These are phyloP conservation scores for Agapornis canus DNA, from an alignment of 2,797 vertebrate species.

Conservation along the genomic window DNA sequence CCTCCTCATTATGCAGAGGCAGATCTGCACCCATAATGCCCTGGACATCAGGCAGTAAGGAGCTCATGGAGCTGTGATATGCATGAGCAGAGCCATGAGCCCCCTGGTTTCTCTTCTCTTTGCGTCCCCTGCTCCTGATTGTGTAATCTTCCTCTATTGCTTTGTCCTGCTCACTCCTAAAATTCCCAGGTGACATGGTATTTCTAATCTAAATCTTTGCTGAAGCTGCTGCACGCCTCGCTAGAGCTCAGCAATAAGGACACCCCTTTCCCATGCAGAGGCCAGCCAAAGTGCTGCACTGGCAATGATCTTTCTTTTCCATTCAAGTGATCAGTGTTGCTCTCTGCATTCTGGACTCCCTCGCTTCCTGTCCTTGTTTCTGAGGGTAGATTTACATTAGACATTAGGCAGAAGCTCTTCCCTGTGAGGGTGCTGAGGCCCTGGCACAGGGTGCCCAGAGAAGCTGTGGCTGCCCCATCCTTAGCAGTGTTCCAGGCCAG, in stretches of 20 bases:
- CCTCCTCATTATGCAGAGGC: neutral
- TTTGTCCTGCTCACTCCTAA: neutral
- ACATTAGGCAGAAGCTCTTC: neutral
- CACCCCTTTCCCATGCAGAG: fast-evolving
- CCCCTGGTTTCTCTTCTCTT: neutral
- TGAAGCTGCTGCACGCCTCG: neutral
- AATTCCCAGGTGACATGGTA: neutral
- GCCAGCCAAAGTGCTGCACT: fast-evolving
- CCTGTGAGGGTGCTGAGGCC: neutral
- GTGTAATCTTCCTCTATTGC: neutral
- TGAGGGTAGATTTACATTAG: neutral
- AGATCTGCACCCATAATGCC: neutral
- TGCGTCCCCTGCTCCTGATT: neutral
- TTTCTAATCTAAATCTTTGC: neutral
- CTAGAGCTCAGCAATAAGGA: neutral
- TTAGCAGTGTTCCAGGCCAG: neutral
- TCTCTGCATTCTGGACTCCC: neutral
- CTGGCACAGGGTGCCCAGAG: neutral
- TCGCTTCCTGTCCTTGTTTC: neutral
- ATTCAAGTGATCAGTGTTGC: neutral
- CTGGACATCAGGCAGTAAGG: neutral
- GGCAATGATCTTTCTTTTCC: neutral
- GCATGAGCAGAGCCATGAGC: fast-evolving
- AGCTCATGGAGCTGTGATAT: neutral
- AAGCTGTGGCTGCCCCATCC: neutral